Conservation (phyloP, 2,113 vertebrate species). For the Podarcis cretensis region DNA sequence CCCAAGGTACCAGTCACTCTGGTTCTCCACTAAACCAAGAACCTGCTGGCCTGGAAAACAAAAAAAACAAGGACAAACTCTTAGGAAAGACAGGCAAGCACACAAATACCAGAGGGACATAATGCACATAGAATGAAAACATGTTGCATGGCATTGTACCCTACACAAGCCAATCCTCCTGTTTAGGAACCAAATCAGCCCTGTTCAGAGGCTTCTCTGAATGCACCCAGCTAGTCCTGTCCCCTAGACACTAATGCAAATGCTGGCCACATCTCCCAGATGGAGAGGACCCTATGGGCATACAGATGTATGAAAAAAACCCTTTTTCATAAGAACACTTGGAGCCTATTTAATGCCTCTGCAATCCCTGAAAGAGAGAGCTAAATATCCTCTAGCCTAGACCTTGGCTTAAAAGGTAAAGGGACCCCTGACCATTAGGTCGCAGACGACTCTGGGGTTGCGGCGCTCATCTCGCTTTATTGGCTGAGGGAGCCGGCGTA, state of each 20-base stretch:
- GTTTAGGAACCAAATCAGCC: not conserved
- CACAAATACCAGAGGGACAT: not conserved
- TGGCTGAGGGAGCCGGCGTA: no score
- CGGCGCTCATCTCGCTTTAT: no score
- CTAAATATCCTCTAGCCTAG: no score
- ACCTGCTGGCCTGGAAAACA: slow-evolving; percentile 92
- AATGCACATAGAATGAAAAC: not conserved
- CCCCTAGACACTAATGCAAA: not conserved
- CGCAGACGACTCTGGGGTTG: no score
- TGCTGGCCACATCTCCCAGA: no score
- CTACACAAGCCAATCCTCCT: not conserved
- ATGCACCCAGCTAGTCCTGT: not conserved
- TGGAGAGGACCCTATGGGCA: no score
- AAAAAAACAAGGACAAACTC: slow-evolving; percentile 41
- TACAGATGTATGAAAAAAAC: no score
- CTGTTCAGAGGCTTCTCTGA: not conserved
- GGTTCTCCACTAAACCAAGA: slow-evolving; percentile 97
- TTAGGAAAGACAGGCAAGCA: not conserved
- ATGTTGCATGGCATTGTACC: not conserved
- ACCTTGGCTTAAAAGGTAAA: no score
- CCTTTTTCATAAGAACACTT: no score
- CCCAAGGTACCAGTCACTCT: slow-evolving; percentile 98
- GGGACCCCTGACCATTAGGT: no score
- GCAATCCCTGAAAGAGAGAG: no score
- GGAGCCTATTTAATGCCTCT: no score